Percentiles rank a stretch among this genome's conserved stretches.
Evolutionary conservation across 2,888 invertebrate species (phyloP).

Genomic region (Hyles lineata): DNA sequence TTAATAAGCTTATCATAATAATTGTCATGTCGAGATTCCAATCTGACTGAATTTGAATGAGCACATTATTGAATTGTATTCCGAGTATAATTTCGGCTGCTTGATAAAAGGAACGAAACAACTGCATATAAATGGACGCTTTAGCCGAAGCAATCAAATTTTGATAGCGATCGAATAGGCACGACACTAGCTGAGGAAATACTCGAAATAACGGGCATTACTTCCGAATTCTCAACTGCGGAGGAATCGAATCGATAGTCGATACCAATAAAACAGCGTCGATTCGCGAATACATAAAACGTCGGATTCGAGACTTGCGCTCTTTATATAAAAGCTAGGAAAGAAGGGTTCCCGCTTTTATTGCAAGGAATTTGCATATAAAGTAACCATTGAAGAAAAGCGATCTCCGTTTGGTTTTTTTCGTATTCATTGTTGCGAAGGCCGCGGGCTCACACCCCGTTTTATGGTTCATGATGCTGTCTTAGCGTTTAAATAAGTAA

Average conservation of each 20-base stretch:
- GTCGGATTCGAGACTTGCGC: constrained; percentile 79
- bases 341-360: constrained; percentile 83
- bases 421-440: constrained; percentile 82
- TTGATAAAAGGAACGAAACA: constrained; percentile 49
- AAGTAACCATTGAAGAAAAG: constrained; percentile 85
- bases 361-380: constrained; percentile 83
- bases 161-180: constrained; percentile 77
- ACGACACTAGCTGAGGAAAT: constrained; percentile 69
- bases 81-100: constrained; percentile 47
- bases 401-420: constrained; percentile 80
- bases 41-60: constrained; percentile 36
- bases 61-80: constrained; percentile 34
- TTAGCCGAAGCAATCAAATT: constrained; percentile 71
- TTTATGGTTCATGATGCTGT: constrained; percentile 80
- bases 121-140: constrained; percentile 67
- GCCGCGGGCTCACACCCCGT: constrained; percentile 69
- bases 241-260: constrained; percentile 77
- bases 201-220: constrained; percentile 73
- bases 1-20: constrained; percentile 28
- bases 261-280: constrained; percentile 81
- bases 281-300: constrained; percentile 84
- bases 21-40: constrained; percentile 38
- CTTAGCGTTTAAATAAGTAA: constrained; percentile 79
- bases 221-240: constrained; percentile 76
- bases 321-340: constrained; percentile 78